phyloP scores from a whole-genome alignment of 2,797 vertebrate genomes.

The Anas capensis region DNA sequence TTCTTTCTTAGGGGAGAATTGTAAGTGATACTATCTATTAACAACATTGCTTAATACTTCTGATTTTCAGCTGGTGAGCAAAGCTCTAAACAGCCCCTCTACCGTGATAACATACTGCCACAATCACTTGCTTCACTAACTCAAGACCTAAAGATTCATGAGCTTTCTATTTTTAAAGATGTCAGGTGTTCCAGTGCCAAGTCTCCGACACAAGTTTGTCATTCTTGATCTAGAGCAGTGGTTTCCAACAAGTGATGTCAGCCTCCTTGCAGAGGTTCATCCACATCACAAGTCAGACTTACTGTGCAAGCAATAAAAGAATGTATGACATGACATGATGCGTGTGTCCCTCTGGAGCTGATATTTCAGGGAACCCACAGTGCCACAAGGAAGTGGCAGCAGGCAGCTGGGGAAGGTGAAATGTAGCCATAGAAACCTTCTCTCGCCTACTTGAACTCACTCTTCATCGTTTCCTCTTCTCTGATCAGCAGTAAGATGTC shows the following conservation, averaged over 20 bases:
- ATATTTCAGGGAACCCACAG: too few relatives aligned
- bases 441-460: too few relatives aligned
- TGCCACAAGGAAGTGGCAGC: too few relatives aligned
- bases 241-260: neutral
- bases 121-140: neutral
- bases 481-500: too few relatives aligned
- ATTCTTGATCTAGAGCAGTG: neutral
- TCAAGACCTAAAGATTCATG: neutral
- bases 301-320: too few relatives aligned
- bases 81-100: neutral
- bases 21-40: neutral
- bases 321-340: too few relatives aligned
- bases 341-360: too few relatives aligned
- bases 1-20: neutral
- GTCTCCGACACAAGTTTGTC: neutral
- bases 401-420: too few relatives aligned
- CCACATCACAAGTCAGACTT: neutral
- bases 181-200: neutral
- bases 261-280: neutral
- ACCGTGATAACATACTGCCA: neutral
- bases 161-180: neutral
- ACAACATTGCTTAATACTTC: neutral
- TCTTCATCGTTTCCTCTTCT: too few relatives aligned
- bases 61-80: neutral
- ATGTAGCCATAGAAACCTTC: too few relatives aligned